phyloP scores from a whole-genome alignment of 2,113 vertebrate genomes.

The Macroglossus sobrinus region DNA sequence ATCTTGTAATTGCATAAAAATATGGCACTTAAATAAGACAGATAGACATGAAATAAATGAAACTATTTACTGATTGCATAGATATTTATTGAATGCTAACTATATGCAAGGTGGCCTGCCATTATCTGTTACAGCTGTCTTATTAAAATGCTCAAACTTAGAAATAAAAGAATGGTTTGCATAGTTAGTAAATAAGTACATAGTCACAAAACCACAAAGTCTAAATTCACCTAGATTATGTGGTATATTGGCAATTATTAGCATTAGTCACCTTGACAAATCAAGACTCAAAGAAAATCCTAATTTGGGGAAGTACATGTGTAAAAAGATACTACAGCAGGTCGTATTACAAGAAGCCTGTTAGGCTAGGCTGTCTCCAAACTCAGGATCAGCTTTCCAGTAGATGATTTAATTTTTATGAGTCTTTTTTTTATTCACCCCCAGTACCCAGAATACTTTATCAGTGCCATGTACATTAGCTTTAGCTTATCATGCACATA shows the following conservation, averaged over 20 bases:
- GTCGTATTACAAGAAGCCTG: background rate
- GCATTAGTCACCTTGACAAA: background rate
- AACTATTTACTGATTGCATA: background rate
- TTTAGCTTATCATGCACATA: background rate
- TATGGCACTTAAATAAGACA: background rate
- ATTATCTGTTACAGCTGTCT: background rate
- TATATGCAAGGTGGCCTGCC: background rate
- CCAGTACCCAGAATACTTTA: background rate
- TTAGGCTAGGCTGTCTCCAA: background rate
- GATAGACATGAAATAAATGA: background rate
- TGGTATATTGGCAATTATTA: background rate
- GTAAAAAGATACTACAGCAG: background rate
- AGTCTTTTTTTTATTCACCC: background rate
- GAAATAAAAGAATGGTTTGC: background rate
- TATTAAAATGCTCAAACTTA: constrained; percentile 13
- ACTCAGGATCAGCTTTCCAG: background rate
- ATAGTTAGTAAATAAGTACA: background rate
- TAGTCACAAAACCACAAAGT: background rate
- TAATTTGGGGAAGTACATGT: background rate
- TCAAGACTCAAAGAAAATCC: constrained; percentile 13
- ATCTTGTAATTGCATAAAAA: background rate
- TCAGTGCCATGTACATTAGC: background rate
- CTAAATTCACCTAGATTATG: background rate
- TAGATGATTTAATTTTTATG: background rate
- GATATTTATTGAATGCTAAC: background rate